phyloP scores from a whole-genome alignment of 2,797 vertebrate genomes.

The Gobionotothen gibberifrons region DNA sequence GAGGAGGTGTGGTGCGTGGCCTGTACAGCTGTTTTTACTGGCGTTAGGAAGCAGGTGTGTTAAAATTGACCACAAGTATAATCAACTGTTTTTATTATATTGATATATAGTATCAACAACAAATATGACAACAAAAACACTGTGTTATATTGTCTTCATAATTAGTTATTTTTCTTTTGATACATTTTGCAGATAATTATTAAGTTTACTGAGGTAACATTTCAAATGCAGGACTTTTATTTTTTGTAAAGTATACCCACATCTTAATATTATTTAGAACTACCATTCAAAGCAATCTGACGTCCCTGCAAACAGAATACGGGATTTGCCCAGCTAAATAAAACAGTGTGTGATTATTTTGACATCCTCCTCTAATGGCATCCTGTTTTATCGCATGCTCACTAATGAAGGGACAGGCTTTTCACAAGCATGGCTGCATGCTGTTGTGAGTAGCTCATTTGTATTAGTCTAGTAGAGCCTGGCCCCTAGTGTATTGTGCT shows the following conservation, averaged over 20 bases:
- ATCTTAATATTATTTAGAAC: conserved; percentile 11
- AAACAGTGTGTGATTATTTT: conserved; percentile 29
- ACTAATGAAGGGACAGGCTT: conserved; percentile 36
- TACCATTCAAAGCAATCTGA: conserved; percentile 2
- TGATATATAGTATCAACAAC: too few species aligned
- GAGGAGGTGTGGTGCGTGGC: conserved; percentile 70
- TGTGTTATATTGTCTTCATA: neutral
- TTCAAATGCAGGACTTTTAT: neutral
- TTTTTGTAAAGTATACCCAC: too few species aligned
- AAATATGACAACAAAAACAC: too few species aligned
- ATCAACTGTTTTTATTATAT: conserved; percentile 3
- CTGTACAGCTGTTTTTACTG: conserved; percentile 48
- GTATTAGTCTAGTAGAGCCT: conserved; percentile 49
- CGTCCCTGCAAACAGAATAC: conserved; percentile 19
- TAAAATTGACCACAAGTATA: neutral
- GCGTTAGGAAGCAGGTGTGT: conserved; percentile 67
- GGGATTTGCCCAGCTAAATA: neutral
- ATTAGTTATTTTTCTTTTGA: neutral
- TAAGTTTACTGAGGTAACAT: neutral
- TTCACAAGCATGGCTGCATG: conserved; percentile 25
- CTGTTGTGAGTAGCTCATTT: conserved; percentile 48
- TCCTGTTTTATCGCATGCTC: conserved; percentile 34
- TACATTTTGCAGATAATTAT: neutral
- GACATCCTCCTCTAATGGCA: conserved; percentile 29
- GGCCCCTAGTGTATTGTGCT: conserved; percentile 38